These are phyloP conservation scores for Prietella phreatophila DNA, from an alignment of 2,113 vertebrate genomes.

Conservation along the genomic window DNA sequence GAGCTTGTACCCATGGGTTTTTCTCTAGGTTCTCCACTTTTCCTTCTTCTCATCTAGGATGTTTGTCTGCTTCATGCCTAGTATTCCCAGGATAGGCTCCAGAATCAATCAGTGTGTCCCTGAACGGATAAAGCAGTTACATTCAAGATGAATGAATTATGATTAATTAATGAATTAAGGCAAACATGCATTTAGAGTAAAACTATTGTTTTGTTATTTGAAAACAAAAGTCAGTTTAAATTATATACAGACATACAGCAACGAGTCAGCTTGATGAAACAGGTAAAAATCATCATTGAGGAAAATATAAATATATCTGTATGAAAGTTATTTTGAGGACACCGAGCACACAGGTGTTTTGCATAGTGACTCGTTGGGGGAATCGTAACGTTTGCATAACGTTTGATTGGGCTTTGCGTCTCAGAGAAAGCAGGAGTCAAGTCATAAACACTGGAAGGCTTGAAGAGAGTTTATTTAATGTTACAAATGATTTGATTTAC, in stretches of 20 bases:
- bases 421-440: not conserved
- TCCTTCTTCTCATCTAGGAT: not conserved
- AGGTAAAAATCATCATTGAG: not conserved
- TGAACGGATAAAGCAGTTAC: not conserved
- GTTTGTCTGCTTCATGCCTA: not conserved
- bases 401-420: not conserved
- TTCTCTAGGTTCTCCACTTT: not conserved
- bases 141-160: not conserved
- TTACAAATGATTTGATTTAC: not conserved
- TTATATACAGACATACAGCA: no score
- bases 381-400: slow-evolving; percentile 20
- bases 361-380: slow-evolving; percentile 10
- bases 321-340: slow-evolving; percentile 6
- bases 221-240: not conserved
- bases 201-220: not conserved
- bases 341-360: not conserved
- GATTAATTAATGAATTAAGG: not conserved
- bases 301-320: not conserved
- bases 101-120: not conserved
- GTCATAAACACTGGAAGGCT: not conserved
- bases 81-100: not conserved
- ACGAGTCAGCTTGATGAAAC: not conserved
- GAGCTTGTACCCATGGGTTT: not conserved
- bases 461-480: not conserved
- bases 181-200: not conserved